Evolutionary conservation across 2,888 invertebrate genomes (phyloP), one percentile per base, ranked within the genome.

Genomic region (Drosophila mulleri): DNA sequence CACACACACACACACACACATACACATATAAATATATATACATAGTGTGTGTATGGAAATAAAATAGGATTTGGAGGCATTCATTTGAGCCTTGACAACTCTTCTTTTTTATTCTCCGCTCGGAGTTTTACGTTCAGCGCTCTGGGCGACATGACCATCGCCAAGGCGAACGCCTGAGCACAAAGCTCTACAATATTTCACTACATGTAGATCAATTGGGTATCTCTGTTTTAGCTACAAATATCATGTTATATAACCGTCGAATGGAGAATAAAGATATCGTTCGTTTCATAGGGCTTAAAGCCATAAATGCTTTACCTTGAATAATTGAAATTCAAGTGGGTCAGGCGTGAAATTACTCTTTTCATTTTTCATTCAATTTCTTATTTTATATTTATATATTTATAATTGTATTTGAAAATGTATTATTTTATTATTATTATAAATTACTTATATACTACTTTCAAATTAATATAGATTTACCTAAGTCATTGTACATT

Each of bases 41-140:
- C 11, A 20, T n/a, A 47, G 16, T 54, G 18, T 18, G 52, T 44
- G 63, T 41, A 68, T 77, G 61, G 54, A 75, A 71, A 75, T 75
- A 58, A 75, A 75, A 67, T 63, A 53, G 75, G 76, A 76, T 75
- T 75, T 63, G 59, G 54, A 68, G 56, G 59, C 61, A 77, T 77
- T 77, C 59, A 59, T 42, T 59, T 54, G 62, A 62, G 54, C 78
- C 64, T 69, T 68, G 64, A 41, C 71, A 73, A 53, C 64, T 50
- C 47, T 26, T 50, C 29, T 3, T 42, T 58, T 32, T 5, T 18
- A 37, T 54, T 41, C 32, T 16, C 9, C 9, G 37, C n/a, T 29
- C 29, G 48, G 3, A 48, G 48, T 48, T 29, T 48, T 18, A 48
- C n/a, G n/a, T 6, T n/a, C 12, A 12, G 18, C 5, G 7, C 1